Evolutionary conservation across 2,888 invertebrate genomes (phyloP), one percentile per base, ranked within the genome.

Genomic region (Molorchus minor): DNA sequence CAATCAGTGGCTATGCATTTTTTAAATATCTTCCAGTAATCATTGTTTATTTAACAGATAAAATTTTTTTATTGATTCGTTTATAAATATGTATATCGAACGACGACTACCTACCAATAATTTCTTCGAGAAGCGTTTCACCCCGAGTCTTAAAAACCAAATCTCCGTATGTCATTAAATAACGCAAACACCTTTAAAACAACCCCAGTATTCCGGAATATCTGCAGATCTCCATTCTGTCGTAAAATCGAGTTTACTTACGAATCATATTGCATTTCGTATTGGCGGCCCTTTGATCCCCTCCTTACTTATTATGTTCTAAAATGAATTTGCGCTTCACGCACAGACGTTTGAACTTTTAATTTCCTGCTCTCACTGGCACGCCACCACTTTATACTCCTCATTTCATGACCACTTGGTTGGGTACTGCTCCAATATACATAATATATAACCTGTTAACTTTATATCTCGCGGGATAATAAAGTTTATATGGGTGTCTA

Each of bases 341-440:
- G 71, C 73, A 69, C 67, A 70, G 68, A 66, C 71, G 72, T 73
- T 74, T 71, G 73, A 76, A 73, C 71, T 74, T 74, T 76, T 76
- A 75, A 76, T 76, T 76, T 76, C 76, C 76, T 76, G 76, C 72
- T 67, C 71, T 62, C 71, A 71, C 65, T 62, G 64, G 62, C 74
- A 72, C 55, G 46, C 16, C 51, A 15, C 4, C 4, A 13, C 21
- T 54, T n/a, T n/a, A n/a, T 36, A 29, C 41, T 45, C 36, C 8
- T 54, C 45, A 15, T n/a, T n/a, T n/a, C 21, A 21, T 56, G 57
- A 56, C 44, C 64, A 64, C 54, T 59, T 36, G 54, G 51, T 41
- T 53, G 61, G 58, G 43, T 61, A 58, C 40, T 55, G 51, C 56
- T 54, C 54, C 38, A 57, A 59, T 59, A 64, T 56, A 49, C 54